Base-by-base conservation (phyloP, 2,888 invertebrate genomes). In the Caenorhabditis japonica region DNA sequence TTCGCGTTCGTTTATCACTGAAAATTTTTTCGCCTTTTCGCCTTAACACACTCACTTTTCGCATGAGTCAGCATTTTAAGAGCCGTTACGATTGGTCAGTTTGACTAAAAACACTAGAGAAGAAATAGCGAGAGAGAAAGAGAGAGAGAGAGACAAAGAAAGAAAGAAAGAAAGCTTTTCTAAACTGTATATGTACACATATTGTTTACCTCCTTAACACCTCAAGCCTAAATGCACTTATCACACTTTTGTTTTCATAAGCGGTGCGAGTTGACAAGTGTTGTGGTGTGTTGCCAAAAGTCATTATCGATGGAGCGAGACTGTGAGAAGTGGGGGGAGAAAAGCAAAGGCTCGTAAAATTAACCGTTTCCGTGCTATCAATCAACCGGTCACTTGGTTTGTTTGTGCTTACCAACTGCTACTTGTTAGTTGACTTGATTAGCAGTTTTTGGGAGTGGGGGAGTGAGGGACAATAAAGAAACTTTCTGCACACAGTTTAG, bases 171-270 rank as follows among this genome's bases (percentile, higher is more conserved):
- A 21, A 21, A 51, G 33, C 36, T 12, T 19, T 36, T 13, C 33
- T 8, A 34, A 15, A 34, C 36, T 51, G 51, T 38, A 51, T 38
- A 51, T 51, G 51, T 38, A 51, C 51, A 51, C 51, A 51, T 38
- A 15, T 51, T 51, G 51, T 51, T 51, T 36, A 51, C 51, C 44
- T 1, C 51, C 51, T 51, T 25, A 51, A 51, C 51, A 25, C 27
- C 21, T 55, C 33, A 30, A 5, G 27, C 64, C 64, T 56, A 53
- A 62, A 62, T 46, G 64, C 53, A 64, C 64, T 66, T 66, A 66
- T 66, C 66, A 66, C 66, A 66, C 66, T 23, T 66, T 47, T 41
- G 30, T 56, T 51, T 56, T 64, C 66, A 34, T 56, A 56, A 56
- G 66, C 56, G 51, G 33, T n/a, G 38, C 10, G 25, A 27, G 25